phyloP scores from a whole-genome alignment of 2,797 vertebrate genomes.

The Moxostoma hubbsi region DNA sequence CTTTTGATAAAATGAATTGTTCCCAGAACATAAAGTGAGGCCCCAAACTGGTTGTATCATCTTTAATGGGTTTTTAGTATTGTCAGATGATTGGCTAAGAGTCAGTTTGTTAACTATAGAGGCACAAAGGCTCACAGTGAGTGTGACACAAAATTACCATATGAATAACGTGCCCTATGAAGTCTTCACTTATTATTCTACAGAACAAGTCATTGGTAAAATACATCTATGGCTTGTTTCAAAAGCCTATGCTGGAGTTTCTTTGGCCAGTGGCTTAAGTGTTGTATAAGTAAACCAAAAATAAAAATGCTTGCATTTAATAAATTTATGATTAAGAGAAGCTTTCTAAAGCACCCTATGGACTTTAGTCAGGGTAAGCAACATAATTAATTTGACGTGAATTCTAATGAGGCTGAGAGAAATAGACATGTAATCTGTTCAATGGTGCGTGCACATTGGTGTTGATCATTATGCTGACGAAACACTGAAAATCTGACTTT shows the following conservation, averaged over 20 bases:
- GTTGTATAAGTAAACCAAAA: neutral
- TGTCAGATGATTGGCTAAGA: neutral
- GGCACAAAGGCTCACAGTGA: neutral
- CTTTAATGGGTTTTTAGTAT: neutral
- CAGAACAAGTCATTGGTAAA: neutral
- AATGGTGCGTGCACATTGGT: neutral
- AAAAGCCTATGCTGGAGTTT: neutral
- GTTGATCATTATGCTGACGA: neutral
- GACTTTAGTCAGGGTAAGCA: neutral
- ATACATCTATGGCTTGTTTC: neutral
- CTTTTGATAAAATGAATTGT: neutral
- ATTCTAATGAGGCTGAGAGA: neutral
- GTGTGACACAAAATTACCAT: constrained; percentile 3
- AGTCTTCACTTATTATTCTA: neutral
- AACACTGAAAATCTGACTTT: neutral
- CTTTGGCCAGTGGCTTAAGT: neutral
- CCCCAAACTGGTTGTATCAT: neutral
- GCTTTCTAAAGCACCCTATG: neutral
- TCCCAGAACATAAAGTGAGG: neutral
- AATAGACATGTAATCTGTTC: neutral
- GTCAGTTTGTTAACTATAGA: neutral
- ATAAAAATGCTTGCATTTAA: neutral
- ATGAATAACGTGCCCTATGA: neutral
- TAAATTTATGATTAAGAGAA: neutral
- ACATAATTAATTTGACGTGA: neutral